Conservation (phyloP, 2,888 invertebrate species). For the Aquatica leii region DNA sequence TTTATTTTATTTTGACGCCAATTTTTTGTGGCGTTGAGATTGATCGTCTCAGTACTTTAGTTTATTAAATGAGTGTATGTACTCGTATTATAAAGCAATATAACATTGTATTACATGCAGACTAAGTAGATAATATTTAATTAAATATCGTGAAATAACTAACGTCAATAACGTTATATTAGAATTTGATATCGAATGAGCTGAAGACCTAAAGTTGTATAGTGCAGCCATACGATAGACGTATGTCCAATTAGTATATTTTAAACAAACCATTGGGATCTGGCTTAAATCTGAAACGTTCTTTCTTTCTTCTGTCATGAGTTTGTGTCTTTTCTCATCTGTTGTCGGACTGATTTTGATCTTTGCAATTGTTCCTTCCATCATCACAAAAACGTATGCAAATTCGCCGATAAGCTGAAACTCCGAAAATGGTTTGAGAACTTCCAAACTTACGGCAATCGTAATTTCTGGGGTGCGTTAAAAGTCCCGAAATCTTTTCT, state of each 20-base stretch:
- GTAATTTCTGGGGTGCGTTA: slow-evolving; percentile 14
- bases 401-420: slow-evolving; percentile 33
- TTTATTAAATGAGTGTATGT: too few species aligned
- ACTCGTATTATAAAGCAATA: too few species aligned
- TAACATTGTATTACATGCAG: slow-evolving; percentile 16
- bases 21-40: too few species aligned
- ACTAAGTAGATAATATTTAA: slow-evolving; percentile 16
- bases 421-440: slow-evolving; percentile 36
- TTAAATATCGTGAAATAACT: slow-evolving; percentile 24
- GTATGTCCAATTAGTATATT: slow-evolving; percentile 60
- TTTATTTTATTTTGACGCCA: too few species aligned
- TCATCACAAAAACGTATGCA: slow-evolving; percentile 45
- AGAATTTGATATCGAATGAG: slow-evolving; percentile 39
- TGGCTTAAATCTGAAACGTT: slow-evolving; percentile 52
- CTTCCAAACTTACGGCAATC: slow-evolving; percentile 12
- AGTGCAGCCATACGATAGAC: slow-evolving; percentile 52
- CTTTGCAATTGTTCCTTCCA: slow-evolving; percentile 49
- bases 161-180: slow-evolving; percentile 36
- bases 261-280: slow-evolving; percentile 56
- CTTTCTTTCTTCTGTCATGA: slow-evolving; percentile 39
- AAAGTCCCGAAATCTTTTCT: neutral
- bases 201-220: slow-evolving; percentile 38
- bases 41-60: too few species aligned
- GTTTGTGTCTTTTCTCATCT: slow-evolving; percentile 46
- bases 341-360: slow-evolving; percentile 57